Evolutionary conservation across 2,888 invertebrate species (phyloP).

Genomic region (Spodoptera picta): DNA sequence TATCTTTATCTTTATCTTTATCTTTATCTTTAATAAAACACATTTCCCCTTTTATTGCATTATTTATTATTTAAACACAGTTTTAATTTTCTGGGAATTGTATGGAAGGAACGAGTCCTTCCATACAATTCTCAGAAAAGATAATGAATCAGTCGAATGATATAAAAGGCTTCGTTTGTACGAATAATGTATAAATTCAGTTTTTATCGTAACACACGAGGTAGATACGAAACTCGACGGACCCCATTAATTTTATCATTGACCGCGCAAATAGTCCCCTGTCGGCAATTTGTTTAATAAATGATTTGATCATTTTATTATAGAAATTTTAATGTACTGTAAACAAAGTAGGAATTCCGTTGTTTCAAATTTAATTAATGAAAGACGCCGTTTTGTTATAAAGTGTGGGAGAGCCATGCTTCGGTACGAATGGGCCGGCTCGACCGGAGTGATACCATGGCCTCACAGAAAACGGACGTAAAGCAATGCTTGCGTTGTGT

Average conservation of each 20-base stretch:
- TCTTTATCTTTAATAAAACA: no score
- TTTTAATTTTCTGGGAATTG: no score
- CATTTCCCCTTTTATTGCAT: no score
- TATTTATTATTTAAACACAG: not conserved
- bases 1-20: no score
- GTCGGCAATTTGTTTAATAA: slow-evolving; percentile 50
- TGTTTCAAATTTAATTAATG: not conserved
- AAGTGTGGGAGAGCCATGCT: no score
- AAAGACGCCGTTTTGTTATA: no score
- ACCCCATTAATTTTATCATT: slow-evolving; percentile 57
- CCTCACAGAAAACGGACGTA: no score
- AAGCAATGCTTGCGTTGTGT: no score
- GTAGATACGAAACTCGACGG: slow-evolving; percentile 44
- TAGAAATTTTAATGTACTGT: slow-evolving; percentile 17
- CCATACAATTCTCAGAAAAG: slow-evolving; percentile 3
- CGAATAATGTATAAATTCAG: slow-evolving; percentile 24
- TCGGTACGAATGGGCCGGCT: no score
- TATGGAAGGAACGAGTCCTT: no score
- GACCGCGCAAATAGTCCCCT: slow-evolving; percentile 47
- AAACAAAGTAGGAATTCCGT: not conserved
- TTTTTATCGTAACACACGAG: slow-evolving; percentile 31
- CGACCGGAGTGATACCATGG: no score
- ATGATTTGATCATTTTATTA: slow-evolving; percentile 49
- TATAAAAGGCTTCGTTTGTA: slow-evolving; percentile 19
- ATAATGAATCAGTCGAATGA: slow-evolving; percentile 30